A percentile compares a stretch with the other conserved stretches of the same genome.
phyloP scores from a whole-genome alignment of 2,113 vertebrate genomes.

The Rhynchomys soricoides region DNA sequence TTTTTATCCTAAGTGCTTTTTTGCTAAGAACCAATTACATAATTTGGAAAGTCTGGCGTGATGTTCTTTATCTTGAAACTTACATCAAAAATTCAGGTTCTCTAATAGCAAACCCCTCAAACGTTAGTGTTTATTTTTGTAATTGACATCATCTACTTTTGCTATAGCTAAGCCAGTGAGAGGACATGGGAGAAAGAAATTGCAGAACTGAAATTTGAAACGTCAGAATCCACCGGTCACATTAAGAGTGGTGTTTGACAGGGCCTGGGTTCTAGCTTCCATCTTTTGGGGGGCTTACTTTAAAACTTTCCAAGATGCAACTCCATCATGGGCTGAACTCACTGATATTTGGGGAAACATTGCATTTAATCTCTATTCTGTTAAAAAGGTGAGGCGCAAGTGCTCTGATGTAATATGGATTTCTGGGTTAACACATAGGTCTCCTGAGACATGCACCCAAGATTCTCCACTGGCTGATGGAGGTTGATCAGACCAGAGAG shows the following conservation, averaged over 20 bases:
- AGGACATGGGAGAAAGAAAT: background rate
- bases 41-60: background rate
- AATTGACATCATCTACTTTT: background rate
- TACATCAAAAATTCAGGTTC: background rate
- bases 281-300: background rate
- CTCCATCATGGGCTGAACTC: background rate
- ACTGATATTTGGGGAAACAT: background rate
- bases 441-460: background rate
- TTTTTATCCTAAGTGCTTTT: background rate
- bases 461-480: background rate
- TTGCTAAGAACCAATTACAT: background rate
- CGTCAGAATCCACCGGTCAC: background rate
- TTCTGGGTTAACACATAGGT: background rate
- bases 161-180: background rate
- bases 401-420: background rate
- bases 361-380: background rate
- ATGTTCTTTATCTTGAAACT: background rate
- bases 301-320: constrained; percentile 32
- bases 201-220: background rate
- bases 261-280: background rate
- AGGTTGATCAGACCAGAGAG: background rate
- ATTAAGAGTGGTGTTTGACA: background rate
- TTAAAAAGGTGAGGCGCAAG: background rate
- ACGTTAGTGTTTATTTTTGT: background rate
- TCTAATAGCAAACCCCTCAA: background rate